Evolutionary conservation across 1,140 invertebrate genomes (phyloP), one percentile per base, ranked within the genome.

Genomic region (Cotesia typhae): DNA sequence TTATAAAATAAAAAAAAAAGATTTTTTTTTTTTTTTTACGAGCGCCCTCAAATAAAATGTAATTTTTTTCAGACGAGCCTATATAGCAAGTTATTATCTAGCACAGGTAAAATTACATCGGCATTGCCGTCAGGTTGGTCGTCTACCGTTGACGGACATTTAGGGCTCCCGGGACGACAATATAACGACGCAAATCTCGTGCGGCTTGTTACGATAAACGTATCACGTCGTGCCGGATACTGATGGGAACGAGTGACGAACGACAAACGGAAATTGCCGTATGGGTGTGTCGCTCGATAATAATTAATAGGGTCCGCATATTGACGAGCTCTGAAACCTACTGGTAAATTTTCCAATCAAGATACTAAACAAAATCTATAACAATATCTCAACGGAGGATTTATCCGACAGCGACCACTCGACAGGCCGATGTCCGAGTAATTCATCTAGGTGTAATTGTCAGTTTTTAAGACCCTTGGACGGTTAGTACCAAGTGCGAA

Each of bases 141-240:
- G 35, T 36, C 28, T 20, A 36, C 37, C 61, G 63, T 57, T 57
- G 67, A 52, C 65, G 72, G 66, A 41, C 74, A 66, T 75, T 75
- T 75, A 75, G 74, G 67, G 67, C 74, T 75, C 74, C 70, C 73
- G 60, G 69, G 65, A 72, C 61, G 53, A 70, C 74, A 75, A 75
- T 75, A 72, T 67, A 67, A 75, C 70, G 37, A 64, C 53, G 72
- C 72, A 64, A 61, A 64, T 73, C 72, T 73, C 72, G 37, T 60
- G 55, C 73, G 60, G 67, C 65, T 60, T 69, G 64, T 70, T 65
- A 61, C 51, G 51, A 71, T 71, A 66, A 59, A 52, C 67, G 63
- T 72, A 72, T 75, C 65, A 66, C 74, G 55, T 59, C 53, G 61
- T 72, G 67, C 61, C 65, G 63, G 38, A 60, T 35, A 38, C 63